These are phyloP conservation scores for Drosophila infuscata DNA, from an alignment of 2,888 invertebrate genomes.

Conservation along the genomic window DNA sequence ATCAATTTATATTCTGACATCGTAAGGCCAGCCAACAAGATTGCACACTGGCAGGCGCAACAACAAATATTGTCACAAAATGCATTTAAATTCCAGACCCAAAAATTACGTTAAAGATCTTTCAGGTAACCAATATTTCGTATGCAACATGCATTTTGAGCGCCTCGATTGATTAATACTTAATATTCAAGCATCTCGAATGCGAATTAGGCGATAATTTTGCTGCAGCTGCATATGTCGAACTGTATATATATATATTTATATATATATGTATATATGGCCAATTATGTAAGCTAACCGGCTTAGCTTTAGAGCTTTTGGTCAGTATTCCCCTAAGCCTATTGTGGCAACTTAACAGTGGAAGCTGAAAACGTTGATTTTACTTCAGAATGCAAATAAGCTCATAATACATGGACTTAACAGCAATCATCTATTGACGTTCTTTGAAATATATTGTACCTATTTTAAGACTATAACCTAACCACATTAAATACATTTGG, in stretches of 20 bases:
- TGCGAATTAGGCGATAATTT: slow-evolving; percentile 30
- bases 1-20: slow-evolving; percentile 69
- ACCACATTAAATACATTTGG: too few species aligned
- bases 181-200: slow-evolving; percentile 11
- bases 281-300: slow-evolving; percentile 7
- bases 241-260: neutral
- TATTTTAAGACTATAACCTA: too few species aligned
- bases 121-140: neutral
- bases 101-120: neutral
- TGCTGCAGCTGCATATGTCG: slow-evolving; percentile 11
- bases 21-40: slow-evolving; percentile 12
- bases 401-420: neutral
- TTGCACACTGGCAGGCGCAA: slow-evolving; percentile 43
- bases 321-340: slow-evolving; percentile 21
- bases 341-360: slow-evolving; percentile 29
- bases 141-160: slow-evolving; percentile 2
- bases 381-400: neutral
- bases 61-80: slow-evolving; percentile 60
- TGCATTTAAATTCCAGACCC: slow-evolving; percentile 11
- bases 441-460: neutral
- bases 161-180: slow-evolving; percentile 28
- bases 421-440: neutral
- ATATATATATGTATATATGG: neutral
- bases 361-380: neutral
- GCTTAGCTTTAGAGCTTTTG: slow-evolving; percentile 7